Evolutionary conservation across 92 coral and sea anemone genomes (phyloP).

Genomic region (Parazoanthus atlanticus): DNA sequence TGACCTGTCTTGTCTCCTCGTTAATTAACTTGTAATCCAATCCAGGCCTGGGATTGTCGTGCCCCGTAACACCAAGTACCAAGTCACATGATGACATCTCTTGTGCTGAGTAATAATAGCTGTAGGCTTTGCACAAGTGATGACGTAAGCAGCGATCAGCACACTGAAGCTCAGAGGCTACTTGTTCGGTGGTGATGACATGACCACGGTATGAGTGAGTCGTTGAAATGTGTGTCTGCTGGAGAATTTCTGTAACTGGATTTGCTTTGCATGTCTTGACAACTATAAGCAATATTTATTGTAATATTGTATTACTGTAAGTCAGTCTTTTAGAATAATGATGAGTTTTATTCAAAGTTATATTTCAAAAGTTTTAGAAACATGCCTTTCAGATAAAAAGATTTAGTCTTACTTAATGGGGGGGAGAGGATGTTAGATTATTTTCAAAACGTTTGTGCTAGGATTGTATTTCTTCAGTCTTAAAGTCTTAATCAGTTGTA

Average conservation of each 20-base stretch:
- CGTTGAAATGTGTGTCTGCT: not conserved
- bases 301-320: not conserved
- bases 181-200: not conserved
- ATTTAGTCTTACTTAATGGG: not conserved
- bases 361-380: too few relatives aligned
- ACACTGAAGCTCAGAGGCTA: slow-evolving; percentile 27
- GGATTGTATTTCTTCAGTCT: too few relatives aligned
- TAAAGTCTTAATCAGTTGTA: too few relatives aligned
- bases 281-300: not conserved
- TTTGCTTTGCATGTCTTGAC: slow-evolving; percentile 17
- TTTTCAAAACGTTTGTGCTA: too few relatives aligned
- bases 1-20: not conserved
- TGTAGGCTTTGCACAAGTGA: slow-evolving; percentile 33
- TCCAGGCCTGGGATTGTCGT: not conserved
- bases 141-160: slow-evolving; percentile 36
- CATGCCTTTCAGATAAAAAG: not conserved
- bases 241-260: slow-evolving; percentile 1
- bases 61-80: not conserved
- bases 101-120: not conserved
- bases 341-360: not conserved
- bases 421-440: too few relatives aligned
- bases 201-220: not conserved
- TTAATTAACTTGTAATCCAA: not conserved
- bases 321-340: not conserved
- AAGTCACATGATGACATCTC: slow-evolving; percentile 26